Base-by-base conservation (phyloP, 2,888 invertebrate species). In the Xestia xanthographa region DNA sequence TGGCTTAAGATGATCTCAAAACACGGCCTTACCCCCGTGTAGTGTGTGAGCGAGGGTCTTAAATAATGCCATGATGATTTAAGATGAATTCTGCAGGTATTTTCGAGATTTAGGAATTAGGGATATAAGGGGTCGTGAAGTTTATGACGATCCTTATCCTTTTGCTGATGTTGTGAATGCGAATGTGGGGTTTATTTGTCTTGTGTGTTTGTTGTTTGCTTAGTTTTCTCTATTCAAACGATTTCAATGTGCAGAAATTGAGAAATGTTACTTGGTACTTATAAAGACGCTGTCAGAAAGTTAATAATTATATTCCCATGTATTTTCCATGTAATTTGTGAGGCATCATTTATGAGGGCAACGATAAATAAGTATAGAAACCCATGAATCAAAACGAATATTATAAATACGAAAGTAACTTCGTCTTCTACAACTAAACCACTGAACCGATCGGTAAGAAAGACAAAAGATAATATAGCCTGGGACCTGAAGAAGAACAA, bases 1-100 rank as follows among this genome's bases (percentile, higher is more conserved):
- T 20, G 69, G 66, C 75, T 82, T 82, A 75, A 66, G 83, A 60
- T 48, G 72, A 70, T 72, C 79, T 56, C 72, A 70, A 72, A 82
- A 82, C 63, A 83, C 17, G 26, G 26, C 14, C 17, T 20, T 56
- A 48, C n/a, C n/a, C n/a, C n/a, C 9, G 6, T n/a, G 29, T 60
- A 71, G 66, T 83, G 72, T 83, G 60, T 70, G 79, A 29, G 62
- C 34, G 75, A 63, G 50, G 43, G 45, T 43, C 50, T 74, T 58
- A 14, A 48, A 34, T 82, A 82, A 82, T 75, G 26, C 63, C 69
- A 41, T 69, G 45, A 72, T 66, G 83, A 83, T 75, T 75, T 75
- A 79, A 62, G 66, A 75, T 69, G 63, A 66, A 43, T 66, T 63
- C 66, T 72, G 69, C 29, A 56, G 41, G 50, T 62, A 82, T 69